Percentiles rank a stretch among this genome's conserved stretches.
These are phyloP conservation scores for Coccyzus lansbergi DNA, from an alignment of 2,797 vertebrate species.

Conservation along the genomic window DNA sequence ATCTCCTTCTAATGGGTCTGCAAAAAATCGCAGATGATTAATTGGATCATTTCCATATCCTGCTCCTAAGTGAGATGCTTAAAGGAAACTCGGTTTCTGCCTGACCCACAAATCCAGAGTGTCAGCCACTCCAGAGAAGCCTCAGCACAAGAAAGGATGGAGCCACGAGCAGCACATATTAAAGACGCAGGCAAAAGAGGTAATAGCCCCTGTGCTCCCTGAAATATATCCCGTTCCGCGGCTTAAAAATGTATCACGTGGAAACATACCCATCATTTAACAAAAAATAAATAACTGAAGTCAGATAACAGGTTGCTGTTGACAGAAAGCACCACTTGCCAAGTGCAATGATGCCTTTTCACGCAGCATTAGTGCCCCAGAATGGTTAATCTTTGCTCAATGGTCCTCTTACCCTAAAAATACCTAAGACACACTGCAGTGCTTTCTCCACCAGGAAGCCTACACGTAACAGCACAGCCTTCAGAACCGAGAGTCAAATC, in stretches of 20 bases:
- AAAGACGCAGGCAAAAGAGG: background rate
- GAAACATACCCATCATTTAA: background rate
- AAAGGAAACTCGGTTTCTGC: background rate
- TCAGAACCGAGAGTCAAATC: background rate
- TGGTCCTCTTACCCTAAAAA: background rate
- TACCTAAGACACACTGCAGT: background rate
- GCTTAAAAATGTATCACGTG: accelerated
- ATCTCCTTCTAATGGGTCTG: background rate
- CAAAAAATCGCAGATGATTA: accelerated
- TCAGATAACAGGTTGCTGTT: background rate
- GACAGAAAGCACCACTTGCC: background rate
- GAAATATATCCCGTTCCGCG: background rate
- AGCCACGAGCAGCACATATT: background rate
- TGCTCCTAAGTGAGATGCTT: background rate
- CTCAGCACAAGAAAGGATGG: accelerated
- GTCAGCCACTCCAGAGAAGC: background rate
- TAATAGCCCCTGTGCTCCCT: background rate
- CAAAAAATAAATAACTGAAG: background rate
- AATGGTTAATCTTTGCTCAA: background rate
- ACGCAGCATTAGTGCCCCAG: background rate
- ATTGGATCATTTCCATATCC: background rate
- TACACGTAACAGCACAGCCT: background rate
- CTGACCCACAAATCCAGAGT: background rate
- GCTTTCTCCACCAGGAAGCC: background rate
- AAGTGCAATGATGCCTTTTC: background rate